Evolutionary conservation across 2,113 vertebrate genomes (phyloP).

Genomic region (Loxodonta africana): DNA sequence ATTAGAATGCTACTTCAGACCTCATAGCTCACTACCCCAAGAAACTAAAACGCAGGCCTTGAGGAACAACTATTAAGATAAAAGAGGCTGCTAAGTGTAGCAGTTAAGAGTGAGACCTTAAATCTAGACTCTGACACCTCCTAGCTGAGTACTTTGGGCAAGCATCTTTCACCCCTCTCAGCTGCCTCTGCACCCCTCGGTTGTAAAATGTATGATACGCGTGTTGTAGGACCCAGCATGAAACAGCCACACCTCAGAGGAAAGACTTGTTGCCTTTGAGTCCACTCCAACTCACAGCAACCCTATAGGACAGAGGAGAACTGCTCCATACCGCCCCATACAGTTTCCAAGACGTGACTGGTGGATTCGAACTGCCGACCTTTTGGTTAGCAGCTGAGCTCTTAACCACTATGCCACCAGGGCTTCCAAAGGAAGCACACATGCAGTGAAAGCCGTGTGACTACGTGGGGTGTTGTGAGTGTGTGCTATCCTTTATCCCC

Average conservation of each 20-base stretch:
- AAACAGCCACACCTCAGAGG: not conserved
- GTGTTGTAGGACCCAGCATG: not conserved
- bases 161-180: not conserved
- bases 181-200: not conserved
- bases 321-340: too few species aligned
- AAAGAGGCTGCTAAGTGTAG: accelerated
- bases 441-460: not conserved
- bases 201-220: too few species aligned
- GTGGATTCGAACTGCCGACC: too few species aligned
- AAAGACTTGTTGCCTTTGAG: too few species aligned
- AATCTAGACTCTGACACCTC: not conserved
- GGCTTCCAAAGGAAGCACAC: not conserved
- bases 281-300: too few species aligned
- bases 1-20: not conserved
- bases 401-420: too few species aligned
- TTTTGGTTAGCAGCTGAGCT: too few species aligned
- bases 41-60: not conserved
- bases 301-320: too few species aligned
- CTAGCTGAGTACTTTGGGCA: not conserved
- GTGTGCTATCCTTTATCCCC: accelerated
- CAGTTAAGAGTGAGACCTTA: not conserved
- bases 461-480: too few species aligned
- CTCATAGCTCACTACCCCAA: not conserved
- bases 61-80: not conserved
- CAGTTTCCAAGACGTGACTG: too few species aligned